Evolutionary conservation across 2,888 invertebrate species (phyloP).

Genomic region (Pyrgus malvae): DNA sequence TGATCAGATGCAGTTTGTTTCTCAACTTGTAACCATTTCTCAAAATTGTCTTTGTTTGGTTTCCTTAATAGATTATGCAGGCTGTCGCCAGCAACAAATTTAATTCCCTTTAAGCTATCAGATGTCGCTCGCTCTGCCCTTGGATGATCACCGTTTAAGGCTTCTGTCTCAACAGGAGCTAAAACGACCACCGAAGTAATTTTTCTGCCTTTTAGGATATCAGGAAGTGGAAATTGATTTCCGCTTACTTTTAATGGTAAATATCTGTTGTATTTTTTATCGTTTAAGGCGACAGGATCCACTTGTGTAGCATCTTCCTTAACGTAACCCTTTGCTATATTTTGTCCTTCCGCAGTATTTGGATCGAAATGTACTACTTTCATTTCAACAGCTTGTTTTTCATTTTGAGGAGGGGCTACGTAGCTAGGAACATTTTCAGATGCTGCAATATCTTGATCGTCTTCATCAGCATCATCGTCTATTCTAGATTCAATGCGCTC

Average conservation of each 20-base stretch:
- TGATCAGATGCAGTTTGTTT: conserved; percentile 87
- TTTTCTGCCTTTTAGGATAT: conserved; percentile 87
- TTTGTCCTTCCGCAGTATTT: conserved; percentile 86
- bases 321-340: conserved; percentile 87
- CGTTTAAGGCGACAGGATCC: conserved; percentile 88
- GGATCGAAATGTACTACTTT: conserved; percentile 93
- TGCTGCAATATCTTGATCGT: conserved; percentile 81
- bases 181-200: conserved; percentile 93
- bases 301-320: conserved; percentile 87
- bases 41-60: conserved; percentile 89
- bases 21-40: conserved; percentile 90
- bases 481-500: conserved; percentile 77
- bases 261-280: conserved; percentile 90
- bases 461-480: conserved; percentile 67
- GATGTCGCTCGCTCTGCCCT: conserved; percentile 80
- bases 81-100: conserved; percentile 88
- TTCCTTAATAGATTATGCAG: conserved; percentile 88
- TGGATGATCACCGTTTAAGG: conserved; percentile 67
- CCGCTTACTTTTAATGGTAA: conserved; percentile 92
- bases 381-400: conserved; percentile 87
- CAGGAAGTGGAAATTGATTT: conserved; percentile 91
- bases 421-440: conserved; percentile 75
- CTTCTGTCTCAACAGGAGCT: conserved; percentile 90
- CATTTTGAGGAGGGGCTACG: conserved; percentile 53
- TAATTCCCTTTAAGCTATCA: conserved; percentile 85